Percentiles rank a stretch among this genome's conserved stretches.
phyloP scores from a whole-genome alignment of 2,113 vertebrate species.

The Artemisiospiza belli region DNA sequence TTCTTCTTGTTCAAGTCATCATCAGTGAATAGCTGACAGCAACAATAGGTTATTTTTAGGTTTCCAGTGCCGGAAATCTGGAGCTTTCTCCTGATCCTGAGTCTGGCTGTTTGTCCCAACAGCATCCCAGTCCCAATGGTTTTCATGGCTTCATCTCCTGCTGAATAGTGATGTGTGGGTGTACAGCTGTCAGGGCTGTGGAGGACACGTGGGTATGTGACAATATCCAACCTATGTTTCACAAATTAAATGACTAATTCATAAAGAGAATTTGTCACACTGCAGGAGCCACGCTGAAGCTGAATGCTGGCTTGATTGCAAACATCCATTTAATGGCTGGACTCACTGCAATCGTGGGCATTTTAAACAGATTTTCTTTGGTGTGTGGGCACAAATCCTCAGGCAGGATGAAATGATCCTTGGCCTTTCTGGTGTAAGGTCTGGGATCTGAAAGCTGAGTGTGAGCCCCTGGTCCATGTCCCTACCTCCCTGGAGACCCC shows the following conservation, averaged over 20 bases:
- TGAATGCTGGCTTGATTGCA: slow-evolving; percentile 63
- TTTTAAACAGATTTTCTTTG: neutral
- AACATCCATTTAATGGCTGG: slow-evolving; percentile 20
- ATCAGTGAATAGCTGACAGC: neutral
- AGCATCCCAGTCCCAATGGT: neutral
- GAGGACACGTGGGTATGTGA: slow-evolving; percentile 6
- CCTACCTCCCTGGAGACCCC: neutral
- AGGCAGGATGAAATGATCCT: slow-evolving; percentile 10
- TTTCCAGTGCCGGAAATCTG: neutral
- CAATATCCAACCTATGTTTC: slow-evolving; percentile 44
- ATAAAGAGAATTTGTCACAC: slow-evolving; percentile 42
- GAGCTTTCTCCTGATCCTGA: neutral
- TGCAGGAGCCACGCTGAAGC: neutral
- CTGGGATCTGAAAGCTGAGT: neutral
- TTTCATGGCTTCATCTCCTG: neutral
- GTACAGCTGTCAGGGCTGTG: neutral
- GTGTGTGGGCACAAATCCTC: neutral
- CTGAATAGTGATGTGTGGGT: neutral
- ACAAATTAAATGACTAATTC: slow-evolving; percentile 62
- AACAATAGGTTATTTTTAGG: neutral
- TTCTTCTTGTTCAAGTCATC: neutral
- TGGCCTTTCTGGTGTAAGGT: neutral
- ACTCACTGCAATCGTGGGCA: neutral
- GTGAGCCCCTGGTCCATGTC: neutral
- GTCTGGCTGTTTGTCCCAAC: neutral